phyloP scores from a whole-genome alignment of 2,888 invertebrate genomes.

The Drosophila mimica region DNA sequence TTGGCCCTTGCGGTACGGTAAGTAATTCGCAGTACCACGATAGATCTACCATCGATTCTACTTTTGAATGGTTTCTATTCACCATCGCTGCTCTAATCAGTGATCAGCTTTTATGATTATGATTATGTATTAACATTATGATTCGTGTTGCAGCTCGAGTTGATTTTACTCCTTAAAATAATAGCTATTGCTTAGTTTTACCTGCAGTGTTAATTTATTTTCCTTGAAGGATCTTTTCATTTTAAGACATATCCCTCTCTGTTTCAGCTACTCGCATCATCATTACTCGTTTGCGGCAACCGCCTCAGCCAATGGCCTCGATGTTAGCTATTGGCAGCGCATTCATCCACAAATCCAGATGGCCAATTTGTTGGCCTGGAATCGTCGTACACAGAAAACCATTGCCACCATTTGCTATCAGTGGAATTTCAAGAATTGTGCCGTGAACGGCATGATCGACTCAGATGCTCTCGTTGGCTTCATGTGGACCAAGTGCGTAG shows the following conservation, averaged over 20 bases:
- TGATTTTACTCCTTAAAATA: not conserved
- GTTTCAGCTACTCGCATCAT: slow-evolving; percentile 75
- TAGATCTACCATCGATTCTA: not conserved
- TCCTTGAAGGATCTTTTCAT: not conserved
- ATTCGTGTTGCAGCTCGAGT: not conserved
- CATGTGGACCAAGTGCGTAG: slow-evolving; percentile 82
- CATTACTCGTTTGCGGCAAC: slow-evolving; percentile 81
- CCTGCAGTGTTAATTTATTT: not conserved
- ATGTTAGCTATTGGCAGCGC: slow-evolving; percentile 84
- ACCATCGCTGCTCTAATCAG: not conserved
- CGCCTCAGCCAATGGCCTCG: slow-evolving; percentile 80
- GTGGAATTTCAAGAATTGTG: slow-evolving; percentile 81
- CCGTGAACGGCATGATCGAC: slow-evolving; percentile 82
- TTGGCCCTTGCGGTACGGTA: slow-evolving; percentile 81
- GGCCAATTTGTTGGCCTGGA: slow-evolving; percentile 82
- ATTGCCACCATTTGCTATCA: slow-evolving; percentile 84
- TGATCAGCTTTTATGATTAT: not conserved
- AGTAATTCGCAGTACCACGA: not conserved
- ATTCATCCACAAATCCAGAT: slow-evolving; percentile 82
- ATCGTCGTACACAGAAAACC: slow-evolving; percentile 76
- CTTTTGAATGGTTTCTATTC: not conserved
- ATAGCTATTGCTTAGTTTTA: not conserved
- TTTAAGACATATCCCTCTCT: too few species aligned
- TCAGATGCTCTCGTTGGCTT: slow-evolving; percentile 84
- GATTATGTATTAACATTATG: not conserved